Percentiles rank a stretch among this genome's conserved stretches.
Conservation (phyloP, 2,888 invertebrate genomes). For the Acronicta alni region DNA sequence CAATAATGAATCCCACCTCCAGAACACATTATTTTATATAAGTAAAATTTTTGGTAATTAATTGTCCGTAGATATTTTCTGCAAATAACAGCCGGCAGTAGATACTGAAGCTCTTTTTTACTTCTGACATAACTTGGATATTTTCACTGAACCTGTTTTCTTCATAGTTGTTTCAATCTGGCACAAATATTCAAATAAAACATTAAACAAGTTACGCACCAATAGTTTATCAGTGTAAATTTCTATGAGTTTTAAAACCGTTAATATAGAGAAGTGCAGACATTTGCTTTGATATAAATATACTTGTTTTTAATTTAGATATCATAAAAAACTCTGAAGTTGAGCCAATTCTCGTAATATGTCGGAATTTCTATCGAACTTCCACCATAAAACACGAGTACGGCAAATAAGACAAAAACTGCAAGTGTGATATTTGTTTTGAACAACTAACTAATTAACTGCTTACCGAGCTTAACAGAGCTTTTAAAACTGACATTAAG, state of each 20-base stretch:
- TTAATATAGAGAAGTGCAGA: conserved; percentile 43
- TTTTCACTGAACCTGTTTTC: conserved; percentile 5
- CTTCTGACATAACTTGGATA: not conserved
- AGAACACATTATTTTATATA: conserved; percentile 26
- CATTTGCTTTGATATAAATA: conserved; percentile 60
- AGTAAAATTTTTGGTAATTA: conserved; percentile 21
- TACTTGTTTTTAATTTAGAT: conserved; percentile 66
- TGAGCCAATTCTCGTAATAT: conserved; percentile 70
- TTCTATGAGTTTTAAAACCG: conserved; percentile 39
- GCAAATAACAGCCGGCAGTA: conserved; percentile 2
- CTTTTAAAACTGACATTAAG: conserved; percentile 67
- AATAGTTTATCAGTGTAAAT: conserved; percentile 40
- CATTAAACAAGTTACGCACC: conserved; percentile 13
- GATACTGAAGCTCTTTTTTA: conserved; percentile 1
- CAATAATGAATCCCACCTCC: conserved; percentile 67
- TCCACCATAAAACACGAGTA: conserved; percentile 47
- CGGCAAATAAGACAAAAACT: conserved; percentile 48
- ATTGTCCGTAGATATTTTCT: conserved; percentile 19
- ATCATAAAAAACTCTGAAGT: conserved; percentile 70
- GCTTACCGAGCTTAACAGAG: conserved; percentile 59
- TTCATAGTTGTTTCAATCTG: not conserved
- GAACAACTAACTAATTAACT: conserved; percentile 56
- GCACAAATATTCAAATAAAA: conserved; percentile 15
- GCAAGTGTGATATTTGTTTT: conserved; percentile 51
- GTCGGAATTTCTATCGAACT: conserved; percentile 57